These are phyloP conservation scores for Scarus forsteni DNA, from an alignment of 2,797 vertebrate genomes.

Conservation along the genomic window DNA sequence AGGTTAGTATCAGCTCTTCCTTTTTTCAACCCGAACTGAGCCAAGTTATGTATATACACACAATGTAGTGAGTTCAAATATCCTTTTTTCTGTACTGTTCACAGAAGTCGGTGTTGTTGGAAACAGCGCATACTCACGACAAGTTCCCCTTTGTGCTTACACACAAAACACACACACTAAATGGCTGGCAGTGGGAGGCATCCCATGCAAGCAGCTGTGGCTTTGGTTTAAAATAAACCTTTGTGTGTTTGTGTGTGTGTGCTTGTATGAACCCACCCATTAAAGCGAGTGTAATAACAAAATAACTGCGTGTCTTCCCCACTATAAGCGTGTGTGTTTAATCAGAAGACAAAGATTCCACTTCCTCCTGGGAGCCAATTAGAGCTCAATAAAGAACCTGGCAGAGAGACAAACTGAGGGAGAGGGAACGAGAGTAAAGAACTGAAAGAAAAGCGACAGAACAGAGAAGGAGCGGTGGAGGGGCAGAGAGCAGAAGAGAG, in stretches of 20 bases:
- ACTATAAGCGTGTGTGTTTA: conserved; percentile 70
- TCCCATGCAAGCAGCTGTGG: conserved; percentile 40
- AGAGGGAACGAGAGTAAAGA: conserved; percentile 40
- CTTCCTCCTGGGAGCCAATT: conserved; percentile 82
- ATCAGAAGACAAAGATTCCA: conserved; percentile 72
- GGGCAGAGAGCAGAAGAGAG: conserved; percentile 58
- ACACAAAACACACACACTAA: conserved; percentile 22
- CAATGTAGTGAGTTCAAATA: conserved; percentile 16
- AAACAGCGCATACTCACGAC: conserved; percentile 44
- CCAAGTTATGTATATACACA: conserved; percentile 11
- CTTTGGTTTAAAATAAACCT: conserved; percentile 51
- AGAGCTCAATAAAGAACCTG: conserved; percentile 74
- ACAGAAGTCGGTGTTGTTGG: conserved; percentile 27
- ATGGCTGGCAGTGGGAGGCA: conserved; percentile 34
- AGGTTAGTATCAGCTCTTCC: conserved; percentile 25
- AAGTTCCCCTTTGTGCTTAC: conserved; percentile 35
- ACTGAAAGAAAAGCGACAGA: conserved; percentile 41
- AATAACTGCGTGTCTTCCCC: conserved; percentile 66
- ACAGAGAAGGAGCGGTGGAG: conserved; percentile 39
- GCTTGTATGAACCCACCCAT: conserved; percentile 40
- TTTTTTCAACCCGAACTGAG: conserved; percentile 51
- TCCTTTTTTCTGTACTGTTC: conserved; percentile 21
- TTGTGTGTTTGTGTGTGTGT: conserved; percentile 4
- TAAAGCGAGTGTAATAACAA: conserved; percentile 60
- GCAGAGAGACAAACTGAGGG: conserved; percentile 46